These are phyloP conservation scores for Lumbricus terrestris DNA, from an alignment of 2,888 invertebrate species.

Conservation along the genomic window DNA sequence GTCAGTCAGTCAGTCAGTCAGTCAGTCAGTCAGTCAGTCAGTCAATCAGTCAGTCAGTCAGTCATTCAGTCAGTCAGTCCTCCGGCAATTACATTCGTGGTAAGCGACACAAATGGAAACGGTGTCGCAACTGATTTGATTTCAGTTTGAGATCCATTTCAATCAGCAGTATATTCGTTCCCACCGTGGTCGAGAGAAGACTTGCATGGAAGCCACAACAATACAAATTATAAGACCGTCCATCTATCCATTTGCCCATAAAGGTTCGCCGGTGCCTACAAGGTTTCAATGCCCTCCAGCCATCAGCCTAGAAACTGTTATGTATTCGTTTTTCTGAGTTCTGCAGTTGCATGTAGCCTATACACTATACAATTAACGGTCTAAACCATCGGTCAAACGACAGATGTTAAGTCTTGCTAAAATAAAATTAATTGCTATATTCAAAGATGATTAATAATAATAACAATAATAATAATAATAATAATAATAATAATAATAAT, in stretches of 20 bases:
- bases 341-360: not conserved
- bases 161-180: not conserved
- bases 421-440: no score
- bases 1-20: not conserved
- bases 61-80: not conserved
- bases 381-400: no score
- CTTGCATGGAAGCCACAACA: not conserved
- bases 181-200: not conserved
- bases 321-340: not conserved
- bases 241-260: no score
- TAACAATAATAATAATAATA: no score
- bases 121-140: not conserved
- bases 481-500: no score
- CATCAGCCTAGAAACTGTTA: not conserved
- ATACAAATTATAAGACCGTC: not conserved
- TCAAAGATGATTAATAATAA: no score
- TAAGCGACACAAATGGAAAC: not conserved
- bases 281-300: no score
- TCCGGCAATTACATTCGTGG: not conserved
- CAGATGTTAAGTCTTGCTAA: no score
- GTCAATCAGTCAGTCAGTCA: no score
- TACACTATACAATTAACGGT: no score
- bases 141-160: not conserved
- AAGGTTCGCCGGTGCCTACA: no score
- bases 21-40: no score